phyloP scores from a whole-genome alignment of 2,797 vertebrate species.

The Hafferia zeledoni region DNA sequence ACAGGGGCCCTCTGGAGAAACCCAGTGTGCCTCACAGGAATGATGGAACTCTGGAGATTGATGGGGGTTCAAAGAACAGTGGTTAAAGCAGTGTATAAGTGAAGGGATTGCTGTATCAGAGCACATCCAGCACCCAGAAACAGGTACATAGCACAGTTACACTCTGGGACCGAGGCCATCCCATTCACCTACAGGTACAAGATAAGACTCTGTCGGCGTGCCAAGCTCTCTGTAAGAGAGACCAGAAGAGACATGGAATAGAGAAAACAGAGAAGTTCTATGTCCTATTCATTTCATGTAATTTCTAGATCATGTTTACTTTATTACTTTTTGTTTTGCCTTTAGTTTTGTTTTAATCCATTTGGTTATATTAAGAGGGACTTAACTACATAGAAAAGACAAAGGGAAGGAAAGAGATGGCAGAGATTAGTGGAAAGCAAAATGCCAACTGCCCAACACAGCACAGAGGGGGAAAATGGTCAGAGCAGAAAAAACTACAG shows the following conservation, averaged over 20 bases:
- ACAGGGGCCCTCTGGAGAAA: slow-evolving; percentile 46
- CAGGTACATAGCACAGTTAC: not conserved
- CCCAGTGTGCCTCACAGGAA: not conserved
- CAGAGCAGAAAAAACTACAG: not conserved
- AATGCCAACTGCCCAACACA: no score
- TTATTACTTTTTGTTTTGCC: not conserved
- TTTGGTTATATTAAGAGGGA: not conserved
- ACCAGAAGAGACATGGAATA: not conserved
- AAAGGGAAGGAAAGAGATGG: not conserved
- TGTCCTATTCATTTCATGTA: no score
- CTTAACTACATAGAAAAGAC: not conserved
- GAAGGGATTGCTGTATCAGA: not conserved
- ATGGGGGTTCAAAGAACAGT: not conserved
- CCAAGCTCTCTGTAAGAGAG: not conserved
- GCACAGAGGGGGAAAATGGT: not conserved
- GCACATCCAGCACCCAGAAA: not conserved
- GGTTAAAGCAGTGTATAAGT: not conserved
- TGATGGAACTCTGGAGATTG: not conserved
- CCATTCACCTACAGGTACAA: not conserved
- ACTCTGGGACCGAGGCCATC: not conserved
- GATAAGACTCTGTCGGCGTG: not conserved
- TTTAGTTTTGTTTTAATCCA: not conserved
- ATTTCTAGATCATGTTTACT: not conserved
- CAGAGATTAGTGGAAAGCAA: not conserved
- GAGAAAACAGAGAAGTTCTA: not conserved